These are phyloP conservation scores for Lipotes vexillifer DNA, from an alignment of 2,113 vertebrate genomes.

Conservation along the genomic window DNA sequence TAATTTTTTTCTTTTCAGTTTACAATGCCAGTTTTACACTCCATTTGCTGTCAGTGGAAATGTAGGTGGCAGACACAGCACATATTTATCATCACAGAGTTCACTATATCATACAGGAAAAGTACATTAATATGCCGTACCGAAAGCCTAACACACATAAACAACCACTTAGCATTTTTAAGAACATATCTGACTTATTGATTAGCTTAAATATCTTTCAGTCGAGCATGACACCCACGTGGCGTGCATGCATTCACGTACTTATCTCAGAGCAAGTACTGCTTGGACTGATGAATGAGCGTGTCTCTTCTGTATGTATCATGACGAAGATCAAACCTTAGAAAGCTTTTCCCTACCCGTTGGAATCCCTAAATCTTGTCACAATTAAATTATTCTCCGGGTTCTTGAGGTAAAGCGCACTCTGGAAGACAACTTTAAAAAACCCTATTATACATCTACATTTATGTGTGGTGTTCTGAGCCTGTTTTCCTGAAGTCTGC, in stretches of 20 bases:
- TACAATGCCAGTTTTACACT: conserved; percentile 41
- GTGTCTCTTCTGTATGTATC: neutral
- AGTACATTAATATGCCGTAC: conserved; percentile 39
- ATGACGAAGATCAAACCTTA: neutral
- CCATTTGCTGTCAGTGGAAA: conserved; percentile 45
- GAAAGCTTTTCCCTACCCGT: neutral
- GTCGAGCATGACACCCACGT: neutral
- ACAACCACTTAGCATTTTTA: conserved; percentile 63
- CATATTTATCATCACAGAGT: conserved; percentile 18
- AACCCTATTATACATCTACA: neutral
- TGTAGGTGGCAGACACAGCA: conserved; percentile 22
- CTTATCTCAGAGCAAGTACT: conserved; percentile 15
- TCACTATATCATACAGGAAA: conserved; percentile 33
- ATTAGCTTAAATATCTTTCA: conserved; percentile 42
- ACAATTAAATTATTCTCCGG: conserved; percentile 9
- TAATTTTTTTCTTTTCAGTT: conserved; percentile 40
- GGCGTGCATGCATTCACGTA: neutral
- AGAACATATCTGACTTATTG: conserved; percentile 60
- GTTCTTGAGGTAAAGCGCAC: conserved; percentile 43
- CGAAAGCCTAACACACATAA: conserved; percentile 50
- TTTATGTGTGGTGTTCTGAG: neutral
- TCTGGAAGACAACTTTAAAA: conserved; percentile 2
- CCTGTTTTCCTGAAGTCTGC: neutral
- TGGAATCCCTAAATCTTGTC: conserved; percentile 16
- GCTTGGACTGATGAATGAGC: conserved; percentile 36